Evolutionary conservation across 1,140 invertebrate species (phyloP), one percentile per base, ranked within the genome.

Genomic region (Conus ventricosus): DNA sequence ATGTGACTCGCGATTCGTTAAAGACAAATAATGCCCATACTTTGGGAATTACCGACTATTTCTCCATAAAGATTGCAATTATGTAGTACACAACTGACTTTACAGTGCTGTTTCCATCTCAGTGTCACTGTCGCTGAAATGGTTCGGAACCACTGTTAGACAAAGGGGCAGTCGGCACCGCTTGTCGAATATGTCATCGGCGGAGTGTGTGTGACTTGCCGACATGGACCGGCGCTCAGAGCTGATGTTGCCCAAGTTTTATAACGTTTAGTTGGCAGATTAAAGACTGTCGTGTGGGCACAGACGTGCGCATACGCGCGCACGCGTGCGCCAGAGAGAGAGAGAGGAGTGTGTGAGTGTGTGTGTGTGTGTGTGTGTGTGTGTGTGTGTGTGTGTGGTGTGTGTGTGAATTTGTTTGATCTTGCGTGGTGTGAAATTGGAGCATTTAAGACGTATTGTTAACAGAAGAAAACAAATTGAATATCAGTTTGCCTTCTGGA

Each of bases 321-420:
- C 15, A 25, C 39, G 76, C 25, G 76, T 0, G 76, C 25, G 76
- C 7, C 6, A n/a, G n/a, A n/a, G n/a, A n/a, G n/a, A n/a, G n/a
- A n/a, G n/a, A n/a, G n/a, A n/a, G n/a, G 76, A 8, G 76, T 78
- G 76, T 39, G 25, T 78, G 76, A 51, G 76, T 78, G 76, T 78
- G 76, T 78, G 25, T 78, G 25, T 78, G 25, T 78, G 76, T 78
- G 25, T 78, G 76, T 39, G 76, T 78, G 76, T 78, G 76, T 78
- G 76, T 78, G 76, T 78, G 76, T 78, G 76, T 78, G 76, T 78
- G 76, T 78, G n/a, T 27, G n/a, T 78, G 76, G 76, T 78, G 76
- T 78, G 76, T 78, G 76, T 78, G 76, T 27, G 76, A 39, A 25
- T 78, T n/a, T 39, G 76, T 78, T 23, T 78, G 25, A 11, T n/a